Evolutionary conservation across 1,140 invertebrate species (phyloP), one percentile per base, ranked within the genome.

Genomic region (Dolichoris vasculosae): DNA sequence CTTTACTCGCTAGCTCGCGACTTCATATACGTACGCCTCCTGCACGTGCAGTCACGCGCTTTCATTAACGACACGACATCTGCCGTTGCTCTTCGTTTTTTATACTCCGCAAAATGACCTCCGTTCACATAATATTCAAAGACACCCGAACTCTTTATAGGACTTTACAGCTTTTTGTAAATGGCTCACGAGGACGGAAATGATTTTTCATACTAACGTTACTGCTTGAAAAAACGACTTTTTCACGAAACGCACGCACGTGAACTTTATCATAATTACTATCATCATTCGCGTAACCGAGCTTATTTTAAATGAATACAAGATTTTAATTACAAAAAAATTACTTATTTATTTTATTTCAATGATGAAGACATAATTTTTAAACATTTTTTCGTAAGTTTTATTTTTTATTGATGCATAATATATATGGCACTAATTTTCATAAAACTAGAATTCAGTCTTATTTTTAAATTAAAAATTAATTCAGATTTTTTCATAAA

Each of bases 21-120:
- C 30, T 64, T 26, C 51, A 13, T 84, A 46, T 69, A 55, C 30
- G 30, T 23, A 48, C 40, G 63, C 43, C 46, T 43, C n/a, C 6
- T 67, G 55, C 59, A 77, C 40, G 73, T 79, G 43, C 38, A 59
- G 40, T 76, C 46, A 43, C 40, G 71, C 71, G 48, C 59, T 76
- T 76, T 46, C 82, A 64, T 63, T 78, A 84, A 84, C 69, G 43
- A 78, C 43, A 55, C 17, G 38, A 84, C 83, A 84, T 84, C 75
- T 84, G 83, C 75, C 38, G 23, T 78, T 63, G 9, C 51, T 59
- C 73, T 20, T 46, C 51, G 13, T 63, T 76, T 76, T 83, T 83
- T 73, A 82, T 82, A 38, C 46, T 26, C 32, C 48, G 81, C 69
- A 40, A 82, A 81, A 69, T 81, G 40, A 82, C 46, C 26, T 48